These are phyloP conservation scores for Lytechinus variegatus DNA, from an alignment of 35 echinoderm and acorn worm species.

Conservation along the genomic window DNA sequence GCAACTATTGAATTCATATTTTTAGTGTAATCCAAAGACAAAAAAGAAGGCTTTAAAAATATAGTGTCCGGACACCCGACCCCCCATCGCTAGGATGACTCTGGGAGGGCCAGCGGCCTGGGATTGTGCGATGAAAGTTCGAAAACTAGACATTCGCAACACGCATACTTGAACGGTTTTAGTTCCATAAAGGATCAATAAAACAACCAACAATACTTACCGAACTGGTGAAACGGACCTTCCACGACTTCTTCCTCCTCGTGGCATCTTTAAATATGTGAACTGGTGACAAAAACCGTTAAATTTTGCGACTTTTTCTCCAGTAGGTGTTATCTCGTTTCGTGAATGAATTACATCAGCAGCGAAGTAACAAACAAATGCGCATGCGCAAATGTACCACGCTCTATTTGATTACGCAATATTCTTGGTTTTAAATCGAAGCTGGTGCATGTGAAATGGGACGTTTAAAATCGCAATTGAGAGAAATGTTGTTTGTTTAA, in stretches of 20 bases:
- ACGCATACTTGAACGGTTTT: neutral
- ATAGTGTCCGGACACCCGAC: no score
- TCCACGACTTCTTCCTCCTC: conserved; percentile 77
- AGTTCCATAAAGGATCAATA: neutral
- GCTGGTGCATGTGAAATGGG: no score
- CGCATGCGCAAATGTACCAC: neutral
- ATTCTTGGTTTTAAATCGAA: no score
- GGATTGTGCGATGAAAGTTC: neutral
- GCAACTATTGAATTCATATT: no score
- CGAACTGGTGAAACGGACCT: conserved; percentile 65
- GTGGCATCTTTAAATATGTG: conserved; percentile 36
- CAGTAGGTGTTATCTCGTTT: no score
- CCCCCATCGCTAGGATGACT: no score
- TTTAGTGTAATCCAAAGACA: no score
- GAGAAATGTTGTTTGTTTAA: no score
- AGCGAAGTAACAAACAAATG: neutral
- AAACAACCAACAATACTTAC: conserved; percentile 34
- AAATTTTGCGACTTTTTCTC: neutral
- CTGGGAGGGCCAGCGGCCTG: neutral
- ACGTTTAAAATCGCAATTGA: no score
- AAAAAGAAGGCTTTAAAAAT: no score
- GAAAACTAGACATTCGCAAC: neutral
- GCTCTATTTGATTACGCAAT: neutral
- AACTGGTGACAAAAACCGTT: neutral
- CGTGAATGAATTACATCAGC: neutral